Evolutionary conservation across 2,113 vertebrate genomes (phyloP), one percentile per base, ranked within the genome.

Genomic region (Phaethon lepturus): DNA sequence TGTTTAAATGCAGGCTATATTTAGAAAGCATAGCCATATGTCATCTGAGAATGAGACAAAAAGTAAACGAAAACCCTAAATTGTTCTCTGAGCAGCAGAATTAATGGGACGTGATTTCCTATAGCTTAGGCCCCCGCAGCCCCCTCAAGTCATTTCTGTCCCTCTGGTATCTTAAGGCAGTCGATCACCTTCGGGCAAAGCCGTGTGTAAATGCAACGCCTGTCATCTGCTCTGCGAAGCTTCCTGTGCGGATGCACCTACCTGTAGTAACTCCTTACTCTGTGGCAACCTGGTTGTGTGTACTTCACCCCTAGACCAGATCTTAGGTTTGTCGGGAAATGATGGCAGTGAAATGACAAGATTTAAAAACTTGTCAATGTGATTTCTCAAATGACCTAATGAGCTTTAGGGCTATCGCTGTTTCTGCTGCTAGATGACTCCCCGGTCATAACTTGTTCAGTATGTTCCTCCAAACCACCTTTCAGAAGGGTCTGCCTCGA

Each of bases 21-120:
- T 82, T 59, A 73, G 77, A 64, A 67, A 17, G 19, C 28, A 6
- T 2, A 14, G 26, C 75, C 66, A 29, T 86, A 53, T 59, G 71
- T 91, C 68, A 40, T 38, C 55, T 38, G 25, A 72, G 52, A 60
- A 47, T 11, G 58, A 83, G 64, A 31, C 24, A 67, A 86, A 47
- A 74, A 82, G n/a, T 14, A 45, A 68, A 78, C 52, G 18, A 53
- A 25, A 26, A 7, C 13, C 28, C 10, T 8, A 9, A 78, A 10
- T 31, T 79, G 29, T 85, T 87, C 68, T 78, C 68, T 59, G 28
- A 84, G 86, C 79, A 55, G 83, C 56, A 68, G 93, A 90, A 79
- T 66, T 91, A 75, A 94, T 35, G 56, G 87, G 26, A 82, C 0
- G 0, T 76, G 80, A 49, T 88, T 93, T 91, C 71, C 71, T 76